These are phyloP conservation scores for Chaenodraco wilsoni DNA, from an alignment of 2,797 vertebrate genomes.

Conservation along the genomic window DNA sequence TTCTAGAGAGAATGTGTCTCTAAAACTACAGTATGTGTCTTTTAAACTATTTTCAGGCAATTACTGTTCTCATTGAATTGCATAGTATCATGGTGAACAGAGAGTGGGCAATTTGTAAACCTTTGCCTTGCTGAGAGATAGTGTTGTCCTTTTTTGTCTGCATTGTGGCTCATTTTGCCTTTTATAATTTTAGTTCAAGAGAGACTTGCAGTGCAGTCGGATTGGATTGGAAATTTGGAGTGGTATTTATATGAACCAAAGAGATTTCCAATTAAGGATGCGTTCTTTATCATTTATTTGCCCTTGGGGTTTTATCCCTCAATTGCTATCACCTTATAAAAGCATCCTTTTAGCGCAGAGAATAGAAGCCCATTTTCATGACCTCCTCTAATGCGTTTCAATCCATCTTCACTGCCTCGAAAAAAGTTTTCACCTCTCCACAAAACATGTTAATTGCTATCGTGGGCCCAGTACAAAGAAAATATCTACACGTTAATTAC, in stretches of 20 bases:
- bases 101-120: constrained; percentile 68
- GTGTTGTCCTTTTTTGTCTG: constrained; percentile 75
- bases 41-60: constrained; percentile 52
- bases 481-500: constrained; percentile 88
- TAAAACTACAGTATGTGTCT: constrained; percentile 31
- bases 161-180: constrained; percentile 73
- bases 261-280: constrained; percentile 85
- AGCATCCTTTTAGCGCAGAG: constrained; percentile 84
- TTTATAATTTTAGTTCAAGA: constrained; percentile 77
- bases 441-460: constrained; percentile 88
- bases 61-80: constrained; percentile 48
- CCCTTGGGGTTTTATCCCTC: constrained; percentile 85
- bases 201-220: constrained; percentile 76
- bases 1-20: constrained; percentile 30
- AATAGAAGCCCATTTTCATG: constrained; percentile 84
- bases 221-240: constrained; percentile 77
- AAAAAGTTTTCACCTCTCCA: constrained; percentile 87
- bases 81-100: constrained; percentile 66
- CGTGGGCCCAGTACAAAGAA: constrained; percentile 82
- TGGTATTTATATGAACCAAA: constrained; percentile 79
- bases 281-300: constrained; percentile 83
- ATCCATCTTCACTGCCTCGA: constrained; percentile 81
- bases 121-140: constrained; percentile 65
- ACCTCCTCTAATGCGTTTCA: constrained; percentile 86
- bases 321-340: constrained; percentile 86